Base-by-base conservation (phyloP, 2,113 vertebrate species). In the Apaloderma vittatum region DNA sequence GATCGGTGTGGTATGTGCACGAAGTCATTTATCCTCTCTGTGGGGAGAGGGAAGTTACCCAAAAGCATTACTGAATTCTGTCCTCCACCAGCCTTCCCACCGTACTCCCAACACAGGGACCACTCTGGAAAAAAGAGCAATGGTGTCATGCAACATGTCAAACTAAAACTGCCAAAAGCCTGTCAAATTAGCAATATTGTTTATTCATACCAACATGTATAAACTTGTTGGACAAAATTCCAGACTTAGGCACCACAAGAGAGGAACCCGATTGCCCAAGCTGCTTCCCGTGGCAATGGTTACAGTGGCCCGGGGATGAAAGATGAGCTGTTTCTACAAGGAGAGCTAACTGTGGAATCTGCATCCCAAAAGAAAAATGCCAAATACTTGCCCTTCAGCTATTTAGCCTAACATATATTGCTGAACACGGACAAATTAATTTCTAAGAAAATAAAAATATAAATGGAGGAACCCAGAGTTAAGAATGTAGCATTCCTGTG, bases 91-190 rank as follows among this genome's bases (percentile, higher is more conserved):
- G 32, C 32, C 30, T 83, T 46, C 55, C 58, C n/a, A 40, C 54
- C 6, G 2, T 5, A 17, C 55, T 61, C 52, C 65, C 24, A 67
- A 40, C 40, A 40, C 40, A 70, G 36, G 34, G 55, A 77, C 46
- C 68, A 87, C 20, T 22, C 16, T 75, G 30, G 43, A 66, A 81
- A 78, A 40, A 6, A 40, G 15, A 30, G 36, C 3, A 8, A 73
- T 7, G 1, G 3, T 18, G 10, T 3, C 5, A 1, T 16, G 24
- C 3, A 15, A 36, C 7, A 11, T 0, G 3, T n/a, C 32, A 62
- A 24, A 61, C 27, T 36, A 27, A 68, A 75, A 21, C 40, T 57
- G 49, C 16, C 46, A 65, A 45, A 70, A 80, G n/a, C 32, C 49
- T 46, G 24, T 7, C 57, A 57, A 13, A 22, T 17, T 59, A 55